These are phyloP conservation scores for Buceros bicornis DNA, from an alignment of 2,797 vertebrate genomes.

Conservation along the genomic window DNA sequence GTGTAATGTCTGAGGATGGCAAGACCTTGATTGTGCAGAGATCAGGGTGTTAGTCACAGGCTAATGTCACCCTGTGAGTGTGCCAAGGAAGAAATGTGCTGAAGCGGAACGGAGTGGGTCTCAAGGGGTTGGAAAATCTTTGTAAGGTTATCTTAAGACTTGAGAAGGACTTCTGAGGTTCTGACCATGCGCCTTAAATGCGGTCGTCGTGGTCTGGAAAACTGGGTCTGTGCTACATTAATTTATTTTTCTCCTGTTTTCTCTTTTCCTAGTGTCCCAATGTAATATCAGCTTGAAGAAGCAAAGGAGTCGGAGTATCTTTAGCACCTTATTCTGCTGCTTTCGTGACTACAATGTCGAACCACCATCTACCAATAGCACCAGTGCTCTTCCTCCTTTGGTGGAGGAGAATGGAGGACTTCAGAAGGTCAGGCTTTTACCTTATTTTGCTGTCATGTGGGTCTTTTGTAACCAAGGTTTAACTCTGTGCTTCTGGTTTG, in stretches of 20 bases:
- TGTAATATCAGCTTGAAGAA: slow-evolving; percentile 96
- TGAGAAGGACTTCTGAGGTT: not conserved
- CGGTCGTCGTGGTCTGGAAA: not conserved
- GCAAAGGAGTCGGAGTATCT: slow-evolving; percentile 93
- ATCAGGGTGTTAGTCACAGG: not conserved
- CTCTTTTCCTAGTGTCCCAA: slow-evolving; percentile 87
- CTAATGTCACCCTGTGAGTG: fast-evolving
- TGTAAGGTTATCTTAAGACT: not conserved
- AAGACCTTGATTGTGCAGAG: not conserved
- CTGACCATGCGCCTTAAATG: not conserved
- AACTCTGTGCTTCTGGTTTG: not conserved
- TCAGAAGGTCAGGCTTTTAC: slow-evolving; percentile 88
- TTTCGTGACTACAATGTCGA: slow-evolving; percentile 97
- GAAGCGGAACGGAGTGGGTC: not conserved
- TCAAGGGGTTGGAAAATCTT: not conserved
- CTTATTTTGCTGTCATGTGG: slow-evolving; percentile 12
- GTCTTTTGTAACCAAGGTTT: not conserved
- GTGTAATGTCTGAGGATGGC: not conserved
- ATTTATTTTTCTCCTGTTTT: not conserved
- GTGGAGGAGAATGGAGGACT: slow-evolving; percentile 94
- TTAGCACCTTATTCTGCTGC: slow-evolving; percentile 99
- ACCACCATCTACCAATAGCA: slow-evolving; percentile 85
- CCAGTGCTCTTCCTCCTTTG: slow-evolving; percentile 86
- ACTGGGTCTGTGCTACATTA: not conserved
- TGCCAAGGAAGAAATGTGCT: not conserved